These are phyloP conservation scores for Epinotia nisella DNA, from an alignment of 2,888 invertebrate species.

Conservation along the genomic window DNA sequence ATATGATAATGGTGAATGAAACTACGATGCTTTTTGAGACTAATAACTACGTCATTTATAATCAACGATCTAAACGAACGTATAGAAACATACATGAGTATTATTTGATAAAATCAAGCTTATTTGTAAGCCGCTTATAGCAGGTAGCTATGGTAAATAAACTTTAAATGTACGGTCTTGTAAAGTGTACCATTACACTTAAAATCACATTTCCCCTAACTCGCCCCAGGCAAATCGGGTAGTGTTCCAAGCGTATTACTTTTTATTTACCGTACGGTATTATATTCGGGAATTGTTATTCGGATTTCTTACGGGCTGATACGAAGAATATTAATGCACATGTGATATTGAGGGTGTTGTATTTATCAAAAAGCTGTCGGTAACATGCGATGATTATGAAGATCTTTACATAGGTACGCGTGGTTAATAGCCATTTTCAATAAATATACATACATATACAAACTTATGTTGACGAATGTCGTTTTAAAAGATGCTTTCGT, in stretches of 20 bases:
- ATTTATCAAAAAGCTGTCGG: background rate
- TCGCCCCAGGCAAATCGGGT: slow-evolving; percentile 31
- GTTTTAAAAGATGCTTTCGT: too few relatives aligned
- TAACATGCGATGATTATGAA: too few relatives aligned
- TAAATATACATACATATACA: too few relatives aligned
- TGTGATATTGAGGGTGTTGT: background rate
- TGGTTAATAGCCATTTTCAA: too few relatives aligned
- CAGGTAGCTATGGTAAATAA: slow-evolving; percentile 6
- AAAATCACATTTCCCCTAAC: slow-evolving; percentile 37
- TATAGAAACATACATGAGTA: too few relatives aligned
- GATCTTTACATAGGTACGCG: too few relatives aligned
- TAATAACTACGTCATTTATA: too few relatives aligned
- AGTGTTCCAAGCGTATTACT: slow-evolving; percentile 57
- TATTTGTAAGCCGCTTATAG: background rate
- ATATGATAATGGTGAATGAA: too few relatives aligned
- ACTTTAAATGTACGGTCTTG: background rate
- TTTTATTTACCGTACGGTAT: slow-evolving; percentile 61
- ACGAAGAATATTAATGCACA: slow-evolving; percentile 52
- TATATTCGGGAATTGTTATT: slow-evolving; percentile 58
- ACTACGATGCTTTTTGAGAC: too few relatives aligned
- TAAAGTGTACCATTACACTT: slow-evolving; percentile 33
- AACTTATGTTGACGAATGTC: too few relatives aligned
- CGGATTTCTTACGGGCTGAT: slow-evolving; percentile 49
- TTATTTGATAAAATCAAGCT: background rate
- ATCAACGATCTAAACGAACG: too few relatives aligned